phyloP scores from a whole-genome alignment of 2,797 vertebrate genomes.

The Stomatorhinus walkeri region DNA sequence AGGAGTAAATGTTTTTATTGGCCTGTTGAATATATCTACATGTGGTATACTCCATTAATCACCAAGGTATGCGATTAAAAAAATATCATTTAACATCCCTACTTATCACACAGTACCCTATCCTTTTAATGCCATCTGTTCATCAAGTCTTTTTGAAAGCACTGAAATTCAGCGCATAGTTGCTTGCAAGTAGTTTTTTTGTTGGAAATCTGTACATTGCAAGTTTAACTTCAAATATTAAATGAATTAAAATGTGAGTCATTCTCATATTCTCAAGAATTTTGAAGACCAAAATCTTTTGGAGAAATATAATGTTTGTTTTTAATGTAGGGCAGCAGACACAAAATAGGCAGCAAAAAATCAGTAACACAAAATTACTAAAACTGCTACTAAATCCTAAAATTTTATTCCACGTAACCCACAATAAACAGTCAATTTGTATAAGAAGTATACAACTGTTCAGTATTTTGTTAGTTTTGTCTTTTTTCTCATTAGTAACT shows the following conservation, averaged over 20 bases:
- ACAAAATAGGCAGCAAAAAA: neutral
- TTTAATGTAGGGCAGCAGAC: neutral
- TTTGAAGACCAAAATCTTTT: neutral
- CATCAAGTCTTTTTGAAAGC: neutral
- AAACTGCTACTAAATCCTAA: neutral
- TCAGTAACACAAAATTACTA: neutral
- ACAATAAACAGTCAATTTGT: neutral
- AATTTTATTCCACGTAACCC: neutral
- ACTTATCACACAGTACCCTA: neutral
- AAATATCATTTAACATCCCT: neutral
- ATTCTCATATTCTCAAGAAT: neutral
- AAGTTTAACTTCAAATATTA: neutral
- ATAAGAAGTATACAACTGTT: neutral
- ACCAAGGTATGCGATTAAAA: neutral
- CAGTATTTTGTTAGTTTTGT: neutral
- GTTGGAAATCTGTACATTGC: neutral
- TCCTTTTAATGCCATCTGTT: neutral
- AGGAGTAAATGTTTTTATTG: neutral
- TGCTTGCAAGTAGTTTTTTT: neutral
- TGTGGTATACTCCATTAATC: neutral
- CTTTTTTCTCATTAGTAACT: neutral
- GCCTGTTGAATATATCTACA: neutral
- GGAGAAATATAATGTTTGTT: neutral
- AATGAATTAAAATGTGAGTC: neutral
- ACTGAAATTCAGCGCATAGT: neutral